Conservation (phyloP, 2,888 invertebrate genomes). For the Drosophila neotestacea region DNA sequence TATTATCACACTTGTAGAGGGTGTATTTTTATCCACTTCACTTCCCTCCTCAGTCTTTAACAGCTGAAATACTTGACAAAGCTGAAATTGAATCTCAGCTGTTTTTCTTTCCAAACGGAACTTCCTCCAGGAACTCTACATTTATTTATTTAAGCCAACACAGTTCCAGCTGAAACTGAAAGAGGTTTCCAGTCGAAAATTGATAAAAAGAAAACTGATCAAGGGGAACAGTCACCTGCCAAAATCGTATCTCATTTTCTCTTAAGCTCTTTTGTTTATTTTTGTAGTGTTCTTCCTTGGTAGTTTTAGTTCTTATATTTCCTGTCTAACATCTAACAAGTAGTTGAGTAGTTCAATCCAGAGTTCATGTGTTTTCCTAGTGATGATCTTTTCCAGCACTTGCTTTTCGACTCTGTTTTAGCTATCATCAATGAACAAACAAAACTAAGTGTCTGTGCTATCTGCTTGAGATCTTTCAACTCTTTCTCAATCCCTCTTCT, state of each 20-base stretch:
- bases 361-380: not conserved
- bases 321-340: no score
- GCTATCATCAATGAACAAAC: not conserved
- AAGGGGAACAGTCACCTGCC: no score
- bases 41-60: not conserved
- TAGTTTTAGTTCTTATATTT: no score
- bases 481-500: not conserved
- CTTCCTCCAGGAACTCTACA: constrained; percentile 2
- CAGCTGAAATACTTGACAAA: not conserved
- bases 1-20: not conserved
- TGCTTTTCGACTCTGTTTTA: not conserved
- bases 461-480: not conserved
- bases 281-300: no score
- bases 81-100: constrained; percentile 1
- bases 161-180: constrained; percentile 3
- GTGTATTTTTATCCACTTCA: not conserved
- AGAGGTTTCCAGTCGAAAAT: not conserved
- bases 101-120: not conserved
- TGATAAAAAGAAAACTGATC: not conserved
- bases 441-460: not conserved
- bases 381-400: not conserved
- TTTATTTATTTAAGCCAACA: not conserved
- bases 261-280: no score
- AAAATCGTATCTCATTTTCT: no score
- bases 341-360: not conserved